phyloP scores from a whole-genome alignment of 2,113 vertebrate species.

The Glaucomys volans region DNA sequence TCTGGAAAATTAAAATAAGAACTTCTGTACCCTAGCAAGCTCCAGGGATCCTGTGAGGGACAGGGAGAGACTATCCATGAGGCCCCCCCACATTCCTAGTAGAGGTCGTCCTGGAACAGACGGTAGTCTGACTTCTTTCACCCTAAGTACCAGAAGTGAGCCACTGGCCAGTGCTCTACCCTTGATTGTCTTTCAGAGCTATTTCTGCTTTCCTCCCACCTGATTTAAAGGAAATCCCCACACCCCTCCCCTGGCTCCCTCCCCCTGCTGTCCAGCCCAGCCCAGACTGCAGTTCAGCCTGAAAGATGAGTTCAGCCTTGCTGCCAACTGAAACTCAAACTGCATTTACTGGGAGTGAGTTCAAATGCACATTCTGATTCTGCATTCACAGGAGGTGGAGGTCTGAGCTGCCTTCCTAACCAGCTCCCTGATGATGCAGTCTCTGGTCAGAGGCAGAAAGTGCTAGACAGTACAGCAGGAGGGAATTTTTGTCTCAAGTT shows the following conservation, averaged over 20 bases:
- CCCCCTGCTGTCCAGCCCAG: too few relatives aligned
- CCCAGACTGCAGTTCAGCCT: not conserved
- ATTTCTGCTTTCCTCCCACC: not conserved
- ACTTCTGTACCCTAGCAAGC: slow-evolving; percentile 51
- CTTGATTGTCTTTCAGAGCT: too few relatives aligned
- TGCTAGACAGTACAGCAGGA: not conserved
- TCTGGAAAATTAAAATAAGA: slow-evolving; percentile 74
- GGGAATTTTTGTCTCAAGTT: not conserved
- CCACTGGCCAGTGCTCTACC: fast-evolving
- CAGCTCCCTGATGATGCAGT: not conserved
- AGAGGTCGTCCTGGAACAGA: not conserved
- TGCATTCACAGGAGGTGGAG: not conserved
- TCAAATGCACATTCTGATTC: not conserved
- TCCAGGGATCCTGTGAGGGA: slow-evolving; percentile 24
- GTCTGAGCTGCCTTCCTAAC: not conserved
- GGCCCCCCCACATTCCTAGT: not conserved
- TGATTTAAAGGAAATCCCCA: too few relatives aligned
- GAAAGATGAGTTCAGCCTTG: not conserved
- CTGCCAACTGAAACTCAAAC: not conserved
- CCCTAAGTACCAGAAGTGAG: not conserved
- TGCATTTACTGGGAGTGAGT: not conserved
- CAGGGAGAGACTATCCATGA: not conserved
- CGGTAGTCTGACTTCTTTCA: not conserved
- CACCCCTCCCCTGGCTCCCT: too few relatives aligned
- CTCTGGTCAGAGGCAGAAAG: not conserved